phyloP scores from a whole-genome alignment of 2,797 vertebrate species.

The Cichlasoma orientale region DNA sequence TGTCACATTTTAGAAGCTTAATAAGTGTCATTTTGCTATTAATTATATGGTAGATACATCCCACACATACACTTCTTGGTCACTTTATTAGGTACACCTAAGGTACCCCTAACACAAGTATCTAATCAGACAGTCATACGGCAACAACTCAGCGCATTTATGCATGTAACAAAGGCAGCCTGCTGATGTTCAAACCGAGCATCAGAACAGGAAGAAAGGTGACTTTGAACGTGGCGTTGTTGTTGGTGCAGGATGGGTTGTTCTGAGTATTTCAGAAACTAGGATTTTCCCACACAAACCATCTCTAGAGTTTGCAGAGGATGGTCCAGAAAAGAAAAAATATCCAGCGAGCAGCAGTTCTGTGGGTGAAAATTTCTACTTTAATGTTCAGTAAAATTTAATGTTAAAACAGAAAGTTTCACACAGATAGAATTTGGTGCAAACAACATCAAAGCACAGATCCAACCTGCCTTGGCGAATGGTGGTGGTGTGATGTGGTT shows the following conservation, averaged over 20 bases:
- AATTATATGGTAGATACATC: not conserved
- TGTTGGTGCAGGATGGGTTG: not conserved
- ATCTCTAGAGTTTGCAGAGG: not conserved
- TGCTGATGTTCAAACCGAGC: not conserved
- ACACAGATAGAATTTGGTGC: slow-evolving; percentile 24
- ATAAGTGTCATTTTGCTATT: not conserved
- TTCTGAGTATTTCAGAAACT: not conserved
- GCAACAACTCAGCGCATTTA: not conserved
- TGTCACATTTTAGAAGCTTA: not conserved
- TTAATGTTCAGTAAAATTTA: too few relatives aligned
- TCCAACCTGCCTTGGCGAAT: slow-evolving; percentile 6
- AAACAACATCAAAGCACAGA: slow-evolving; percentile 48
- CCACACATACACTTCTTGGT: not conserved
- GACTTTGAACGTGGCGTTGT: not conserved
- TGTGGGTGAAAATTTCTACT: not conserved
- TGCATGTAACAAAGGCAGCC: not conserved
- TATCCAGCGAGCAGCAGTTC: not conserved
- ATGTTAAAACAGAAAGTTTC: too few relatives aligned
- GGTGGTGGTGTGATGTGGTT: too few relatives aligned
- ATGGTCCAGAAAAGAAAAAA: not conserved
- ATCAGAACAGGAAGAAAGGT: not conserved
- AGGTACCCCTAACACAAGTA: not conserved
- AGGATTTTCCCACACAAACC: not conserved
- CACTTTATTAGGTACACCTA: not conserved
- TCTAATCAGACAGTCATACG: not conserved